Percentiles rank a stretch among this genome's conserved stretches.
Conservation (phyloP, 2,888 invertebrate species). For the Lysandra bellargus region DNA sequence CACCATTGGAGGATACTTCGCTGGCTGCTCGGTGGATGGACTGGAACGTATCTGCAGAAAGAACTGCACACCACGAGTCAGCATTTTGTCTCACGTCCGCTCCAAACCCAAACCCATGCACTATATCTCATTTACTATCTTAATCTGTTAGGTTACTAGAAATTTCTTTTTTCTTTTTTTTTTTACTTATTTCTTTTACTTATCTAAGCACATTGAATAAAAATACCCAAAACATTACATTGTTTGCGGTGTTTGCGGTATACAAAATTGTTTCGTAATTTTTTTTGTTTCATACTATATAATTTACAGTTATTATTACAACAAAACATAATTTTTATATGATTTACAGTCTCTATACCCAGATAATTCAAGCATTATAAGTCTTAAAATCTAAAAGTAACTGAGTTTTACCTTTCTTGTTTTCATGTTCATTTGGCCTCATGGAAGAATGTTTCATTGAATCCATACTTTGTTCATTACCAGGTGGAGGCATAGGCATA, state of each 20-base stretch:
- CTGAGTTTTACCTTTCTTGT: conserved; percentile 57
- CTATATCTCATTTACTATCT: neutral
- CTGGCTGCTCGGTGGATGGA: conserved; percentile 76
- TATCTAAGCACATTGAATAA: neutral
- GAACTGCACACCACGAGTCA: conserved; percentile 80
- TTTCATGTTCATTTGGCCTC: conserved; percentile 81
- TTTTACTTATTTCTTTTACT: neutral
- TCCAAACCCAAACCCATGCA: conserved; percentile 31
- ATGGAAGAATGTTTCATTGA: conserved; percentile 79
- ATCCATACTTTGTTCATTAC: conserved; percentile 53
- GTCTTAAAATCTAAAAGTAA: neutral
- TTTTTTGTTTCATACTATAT: neutral
- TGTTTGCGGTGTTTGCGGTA: neutral
- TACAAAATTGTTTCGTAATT: neutral
- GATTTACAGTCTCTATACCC: neutral
- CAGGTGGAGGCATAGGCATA: conserved; percentile 46
- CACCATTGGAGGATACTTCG: conserved; percentile 83
- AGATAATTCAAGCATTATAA: neutral
- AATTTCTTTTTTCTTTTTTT: neutral
- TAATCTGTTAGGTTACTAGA: neutral
- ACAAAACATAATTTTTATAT: no score
- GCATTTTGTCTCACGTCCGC: conserved; percentile 52
- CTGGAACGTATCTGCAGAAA: conserved; percentile 77
- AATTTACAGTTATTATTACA: neutral
- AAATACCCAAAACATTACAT: neutral